These are phyloP conservation scores for Cerastis rubricosa DNA, from an alignment of 2,888 invertebrate species.

Conservation along the genomic window DNA sequence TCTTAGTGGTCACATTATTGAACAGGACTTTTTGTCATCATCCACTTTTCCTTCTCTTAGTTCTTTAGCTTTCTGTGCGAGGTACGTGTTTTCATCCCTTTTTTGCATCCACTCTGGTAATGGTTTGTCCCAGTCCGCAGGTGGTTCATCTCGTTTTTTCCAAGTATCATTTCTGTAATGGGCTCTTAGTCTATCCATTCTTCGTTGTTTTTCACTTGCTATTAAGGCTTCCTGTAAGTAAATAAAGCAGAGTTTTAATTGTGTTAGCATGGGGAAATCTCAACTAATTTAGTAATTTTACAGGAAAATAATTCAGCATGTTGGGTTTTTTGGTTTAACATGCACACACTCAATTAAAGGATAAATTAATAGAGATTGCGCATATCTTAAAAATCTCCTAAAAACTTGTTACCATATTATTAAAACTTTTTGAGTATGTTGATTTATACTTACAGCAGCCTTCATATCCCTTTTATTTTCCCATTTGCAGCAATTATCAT, in stretches of 20 bases:
- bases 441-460: slow-evolving; percentile 91
- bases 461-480: slow-evolving; percentile 90
- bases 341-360: no score
- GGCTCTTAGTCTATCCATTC: slow-evolving; percentile 91
- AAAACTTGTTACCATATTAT: no score
- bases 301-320: neutral
- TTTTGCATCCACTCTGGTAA: slow-evolving; percentile 94
- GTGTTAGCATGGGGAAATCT: no score
- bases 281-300: no score
- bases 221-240: slow-evolving; percentile 91
- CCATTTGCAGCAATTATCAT: slow-evolving; percentile 94
- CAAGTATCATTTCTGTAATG: slow-evolving; percentile 95
- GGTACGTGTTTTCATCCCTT: slow-evolving; percentile 92
- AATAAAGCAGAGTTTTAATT: slow-evolving; percentile 15
- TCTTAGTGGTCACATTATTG: slow-evolving; percentile 79
- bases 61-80: slow-evolving; percentile 92
- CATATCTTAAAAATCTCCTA: neutral
- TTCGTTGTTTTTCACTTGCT: slow-evolving; percentile 93
- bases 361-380: neutral
- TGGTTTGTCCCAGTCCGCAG: slow-evolving; percentile 95
- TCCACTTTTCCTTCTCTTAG: slow-evolving; percentile 83
- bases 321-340: neutral
- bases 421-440: neutral
- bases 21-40: slow-evolving; percentile 76
- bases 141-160: slow-evolving; percentile 94